These are phyloP conservation scores for Platerodrilus igneus DNA, from an alignment of 2,888 invertebrate species.

Conservation along the genomic window DNA sequence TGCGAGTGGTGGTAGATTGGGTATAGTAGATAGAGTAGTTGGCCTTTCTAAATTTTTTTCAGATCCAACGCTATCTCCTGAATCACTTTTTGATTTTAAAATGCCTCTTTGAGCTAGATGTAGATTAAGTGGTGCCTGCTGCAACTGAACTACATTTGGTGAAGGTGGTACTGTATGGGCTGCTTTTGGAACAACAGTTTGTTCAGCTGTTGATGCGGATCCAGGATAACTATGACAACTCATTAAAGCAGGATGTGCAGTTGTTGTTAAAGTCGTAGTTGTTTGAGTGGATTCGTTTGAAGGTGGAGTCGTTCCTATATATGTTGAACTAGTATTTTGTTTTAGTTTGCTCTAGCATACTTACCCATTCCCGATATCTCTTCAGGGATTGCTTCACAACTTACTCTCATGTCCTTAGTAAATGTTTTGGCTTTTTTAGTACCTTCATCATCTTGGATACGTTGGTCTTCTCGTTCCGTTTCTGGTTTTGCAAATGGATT, in stretches of 20 bases:
- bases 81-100: conserved; percentile 28
- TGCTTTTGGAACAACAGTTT: conserved; percentile 33
- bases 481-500: conserved; percentile 54
- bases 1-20: conserved; percentile 40
- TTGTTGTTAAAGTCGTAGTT: conserved; percentile 27
- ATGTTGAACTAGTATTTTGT: too few species aligned
- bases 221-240: conserved; percentile 52
- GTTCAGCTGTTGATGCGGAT: conserved; percentile 43
- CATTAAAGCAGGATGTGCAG: conserved; percentile 48
- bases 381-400: conserved; percentile 87
- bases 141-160: conserved; percentile 36
- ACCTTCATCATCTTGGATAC: conserved; percentile 37
- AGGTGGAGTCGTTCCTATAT: conserved; percentile 62
- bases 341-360: not conserved
- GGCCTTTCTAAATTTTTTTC: conserved; percentile 31
- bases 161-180: conserved; percentile 50
- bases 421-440: conserved; percentile 60
- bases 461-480: conserved; percentile 27
- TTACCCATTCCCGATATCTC: conserved; percentile 62
- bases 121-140: conserved; percentile 16
- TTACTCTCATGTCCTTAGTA: conserved; percentile 73
- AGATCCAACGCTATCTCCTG: conserved; percentile 27
- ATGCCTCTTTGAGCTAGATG: conserved; percentile 12
- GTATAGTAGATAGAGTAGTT: conserved; percentile 32
- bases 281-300: conserved; percentile 42